phyloP scores from a whole-genome alignment of 2,888 invertebrate genomes.

The Agrilus cyanescens region DNA sequence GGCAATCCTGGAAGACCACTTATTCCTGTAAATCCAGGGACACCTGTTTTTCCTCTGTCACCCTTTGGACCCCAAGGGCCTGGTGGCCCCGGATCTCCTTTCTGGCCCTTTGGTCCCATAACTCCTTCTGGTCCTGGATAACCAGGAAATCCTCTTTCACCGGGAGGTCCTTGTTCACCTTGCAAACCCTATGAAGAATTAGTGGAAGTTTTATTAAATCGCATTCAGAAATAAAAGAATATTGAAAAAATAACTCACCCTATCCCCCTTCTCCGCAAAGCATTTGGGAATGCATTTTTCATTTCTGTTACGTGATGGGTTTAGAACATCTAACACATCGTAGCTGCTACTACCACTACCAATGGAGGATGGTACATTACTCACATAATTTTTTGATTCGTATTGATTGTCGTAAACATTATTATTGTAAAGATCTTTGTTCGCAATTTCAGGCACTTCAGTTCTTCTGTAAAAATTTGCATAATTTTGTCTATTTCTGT shows the following conservation, averaged over 20 bases:
- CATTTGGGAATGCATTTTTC: conserved; percentile 75
- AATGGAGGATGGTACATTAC: neutral
- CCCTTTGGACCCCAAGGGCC: conserved; percentile 77
- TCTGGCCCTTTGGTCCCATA: conserved; percentile 78
- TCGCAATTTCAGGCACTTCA: too few relatives aligned
- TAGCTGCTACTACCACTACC: conserved; percentile 32
- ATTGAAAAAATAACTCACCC: conserved; percentile 38
- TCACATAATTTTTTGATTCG: neutral
- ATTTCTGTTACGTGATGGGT: conserved; percentile 33
- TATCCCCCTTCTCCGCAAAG: conserved; percentile 75
- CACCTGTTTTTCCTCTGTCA: conserved; percentile 74
- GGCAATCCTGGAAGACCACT: conserved; percentile 60
- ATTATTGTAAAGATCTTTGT: too few relatives aligned
- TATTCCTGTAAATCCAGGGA: conserved; percentile 75
- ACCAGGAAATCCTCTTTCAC: conserved; percentile 64
- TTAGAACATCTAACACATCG: conserved; percentile 33
- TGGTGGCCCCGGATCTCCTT: conserved; percentile 73
- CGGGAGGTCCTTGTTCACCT: conserved; percentile 58
- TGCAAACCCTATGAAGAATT: conserved; percentile 56
- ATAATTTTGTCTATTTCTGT: too few relatives aligned
- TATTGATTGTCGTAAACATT: neutral
- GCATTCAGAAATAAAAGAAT: neutral
- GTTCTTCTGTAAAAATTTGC: too few relatives aligned
- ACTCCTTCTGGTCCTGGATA: conserved; percentile 76
- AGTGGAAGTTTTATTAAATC: conserved; percentile 6